Evolutionary conservation across 1,140 invertebrate species (phyloP).

Genomic region (Pygmarrhopalites habei): DNA sequence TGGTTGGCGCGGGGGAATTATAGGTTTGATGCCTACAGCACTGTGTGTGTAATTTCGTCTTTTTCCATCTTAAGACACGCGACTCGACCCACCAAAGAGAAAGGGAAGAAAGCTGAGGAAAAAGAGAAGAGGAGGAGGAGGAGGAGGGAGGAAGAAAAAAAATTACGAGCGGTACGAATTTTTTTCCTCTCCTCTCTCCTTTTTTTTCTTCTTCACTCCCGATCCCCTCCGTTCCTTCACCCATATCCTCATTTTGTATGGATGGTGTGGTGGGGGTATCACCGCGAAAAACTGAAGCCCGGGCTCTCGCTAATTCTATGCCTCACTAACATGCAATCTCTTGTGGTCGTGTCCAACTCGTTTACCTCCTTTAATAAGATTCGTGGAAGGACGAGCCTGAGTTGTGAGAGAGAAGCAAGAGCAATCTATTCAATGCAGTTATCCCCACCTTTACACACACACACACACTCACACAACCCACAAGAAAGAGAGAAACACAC

Average conservation of each 20-base stretch:
- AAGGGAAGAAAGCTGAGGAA: too few relatives aligned
- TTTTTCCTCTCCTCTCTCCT: slow-evolving; percentile 14
- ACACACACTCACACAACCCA: too few relatives aligned
- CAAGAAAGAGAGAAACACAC: too few relatives aligned
- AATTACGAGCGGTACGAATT: slow-evolving; percentile 16
- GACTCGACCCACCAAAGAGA: too few relatives aligned
- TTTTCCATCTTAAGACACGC: slow-evolving; percentile 28
- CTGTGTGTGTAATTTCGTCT: slow-evolving; percentile 32
- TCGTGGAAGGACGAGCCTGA: too few relatives aligned
- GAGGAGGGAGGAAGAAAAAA: slow-evolving; percentile 9
- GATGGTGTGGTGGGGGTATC: background rate
- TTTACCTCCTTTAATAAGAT: slow-evolving; percentile 23
- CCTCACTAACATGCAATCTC: slow-evolving; percentile 31
- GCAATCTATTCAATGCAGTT: too few relatives aligned
- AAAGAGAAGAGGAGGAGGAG: too few relatives aligned
- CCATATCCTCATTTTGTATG: too few relatives aligned
- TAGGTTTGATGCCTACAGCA: slow-evolving; percentile 9
- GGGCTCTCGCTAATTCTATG: slow-evolving; percentile 27
- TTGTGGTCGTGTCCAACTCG: slow-evolving; percentile 16
- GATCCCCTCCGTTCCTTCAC: too few relatives aligned
- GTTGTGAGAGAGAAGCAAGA: too few relatives aligned
- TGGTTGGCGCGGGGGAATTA: slow-evolving; percentile 18
- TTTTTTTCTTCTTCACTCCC: background rate
- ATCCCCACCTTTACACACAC: too few relatives aligned
- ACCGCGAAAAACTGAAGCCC: background rate